A percentile compares a stretch with the other conserved stretches of the same genome.
Conservation (phyloP, 2,113 vertebrate species). For the Apistogramma diplotaenia region DNA sequence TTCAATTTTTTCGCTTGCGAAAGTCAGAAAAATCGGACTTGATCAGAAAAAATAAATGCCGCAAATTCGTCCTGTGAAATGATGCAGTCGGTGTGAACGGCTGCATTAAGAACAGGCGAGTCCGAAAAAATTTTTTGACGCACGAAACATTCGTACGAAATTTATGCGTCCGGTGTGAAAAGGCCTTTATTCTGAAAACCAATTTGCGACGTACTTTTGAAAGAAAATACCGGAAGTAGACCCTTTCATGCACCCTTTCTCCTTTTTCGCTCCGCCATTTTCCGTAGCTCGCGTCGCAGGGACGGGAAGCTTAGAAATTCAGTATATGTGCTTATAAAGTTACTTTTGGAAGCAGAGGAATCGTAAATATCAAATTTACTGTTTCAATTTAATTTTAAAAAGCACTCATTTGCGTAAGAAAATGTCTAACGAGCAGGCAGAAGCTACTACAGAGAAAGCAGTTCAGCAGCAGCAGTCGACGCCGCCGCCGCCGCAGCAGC, state of each 20-base stretch:
- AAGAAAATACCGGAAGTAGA: conserved; percentile 16
- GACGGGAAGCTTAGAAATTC: neutral
- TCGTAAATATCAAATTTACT: neutral
- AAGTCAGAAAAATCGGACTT: too few species aligned
- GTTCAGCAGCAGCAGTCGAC: conserved; percentile 7
- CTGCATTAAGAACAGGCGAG: too few species aligned
- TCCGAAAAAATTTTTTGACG: too few species aligned
- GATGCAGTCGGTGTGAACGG: too few species aligned
- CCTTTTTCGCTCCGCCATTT: conserved; percentile 55
- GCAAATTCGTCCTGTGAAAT: too few species aligned
- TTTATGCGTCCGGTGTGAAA: too few species aligned
- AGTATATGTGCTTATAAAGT: neutral
- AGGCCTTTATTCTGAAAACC: conserved; percentile 34
- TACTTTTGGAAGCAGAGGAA: neutral
- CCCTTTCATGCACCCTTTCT: neutral
- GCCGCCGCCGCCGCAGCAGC: neutral
- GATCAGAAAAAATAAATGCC: too few species aligned
- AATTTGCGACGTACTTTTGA: neutral
- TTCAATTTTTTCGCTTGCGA: too few species aligned
- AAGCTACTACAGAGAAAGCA: conserved; percentile 47
- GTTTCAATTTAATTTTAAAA: neutral
- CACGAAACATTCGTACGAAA: too few species aligned
- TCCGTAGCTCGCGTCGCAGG: neutral
- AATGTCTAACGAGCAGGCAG: conserved; percentile 73
- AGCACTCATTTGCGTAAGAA: conserved; percentile 2